Evolutionary conservation across 1,140 invertebrate genomes (phyloP), one percentile per base, ranked within the genome.

Genomic region (Ceratina japonica): DNA sequence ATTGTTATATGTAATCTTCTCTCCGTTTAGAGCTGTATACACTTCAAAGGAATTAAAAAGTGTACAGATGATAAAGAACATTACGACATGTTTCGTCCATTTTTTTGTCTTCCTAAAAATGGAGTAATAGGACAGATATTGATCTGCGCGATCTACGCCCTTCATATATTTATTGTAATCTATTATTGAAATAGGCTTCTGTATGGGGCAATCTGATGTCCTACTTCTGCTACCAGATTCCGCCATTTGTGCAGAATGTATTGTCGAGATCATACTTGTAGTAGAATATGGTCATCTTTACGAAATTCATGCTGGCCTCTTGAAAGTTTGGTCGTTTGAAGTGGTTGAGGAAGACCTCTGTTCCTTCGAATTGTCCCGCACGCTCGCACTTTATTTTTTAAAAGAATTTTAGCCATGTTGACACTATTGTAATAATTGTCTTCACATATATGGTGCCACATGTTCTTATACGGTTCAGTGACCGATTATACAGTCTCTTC

Each of bases 1-100:
- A 52, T 51, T 64, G 4, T n/a, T 64, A 20, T 64, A 85, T 75
- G 73, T 85, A 58, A 77, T 77, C 16, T 69, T 77, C 16, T 77
- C 16, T 70, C 58, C 58, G 27, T 77, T 77, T 18, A 70, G 18
- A 37, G 27, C 18, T 79, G 65, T 71, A 18, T 54, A 54, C 15
- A 18, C 10, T 54, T 54, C 15, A 54, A 54, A 12, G 13, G 10
- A 54, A 54, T 54, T 54, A 54, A 54, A 54, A 4, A 54, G 52
- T 18, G 52, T 13, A 54, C 52, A 54, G 52, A 7, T 54, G 13
- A 54, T 54, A 54, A 54, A 54, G 18, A 54, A 54, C 52, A 54
- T 54, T 12, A 54, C 10, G 13, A 54, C 52, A 2, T 13, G 52
- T 54, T 54, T 54, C 3, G 52, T 54, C 52, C 3, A 4, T 54